Evolutionary conservation across 2,113 vertebrate species (phyloP).

Genomic region (Cyphomyrus discorhynchus): DNA sequence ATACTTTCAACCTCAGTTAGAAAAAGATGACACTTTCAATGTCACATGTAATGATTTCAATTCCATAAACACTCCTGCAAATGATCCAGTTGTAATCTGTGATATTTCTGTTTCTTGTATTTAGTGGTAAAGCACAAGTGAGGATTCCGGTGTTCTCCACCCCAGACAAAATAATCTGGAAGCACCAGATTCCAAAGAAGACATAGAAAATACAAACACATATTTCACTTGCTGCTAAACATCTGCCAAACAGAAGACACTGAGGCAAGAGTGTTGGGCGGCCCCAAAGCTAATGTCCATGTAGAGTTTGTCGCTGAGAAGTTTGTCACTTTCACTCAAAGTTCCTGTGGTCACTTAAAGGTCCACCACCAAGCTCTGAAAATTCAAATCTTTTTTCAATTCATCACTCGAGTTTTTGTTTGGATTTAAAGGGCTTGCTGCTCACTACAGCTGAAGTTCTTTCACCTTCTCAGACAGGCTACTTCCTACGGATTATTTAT

Average conservation of each 20-base stretch:
- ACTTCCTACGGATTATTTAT: background rate
- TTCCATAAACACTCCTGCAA: background rate
- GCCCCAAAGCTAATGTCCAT: background rate
- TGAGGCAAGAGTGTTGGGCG: background rate
- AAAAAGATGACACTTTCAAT: background rate
- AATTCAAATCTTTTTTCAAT: constrained; percentile 27
- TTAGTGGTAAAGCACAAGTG: background rate
- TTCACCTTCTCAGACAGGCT: background rate
- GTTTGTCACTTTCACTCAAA: background rate
- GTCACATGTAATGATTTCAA: background rate
- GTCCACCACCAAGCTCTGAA: constrained; percentile 29
- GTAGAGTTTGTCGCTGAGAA: background rate
- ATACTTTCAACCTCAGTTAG: background rate
- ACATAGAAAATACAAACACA: background rate
- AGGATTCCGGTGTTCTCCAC: background rate
- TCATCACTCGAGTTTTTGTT: background rate
- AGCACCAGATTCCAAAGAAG: background rate
- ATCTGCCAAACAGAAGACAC: background rate
- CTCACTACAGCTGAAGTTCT: background rate
- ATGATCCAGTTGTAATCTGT: background rate
- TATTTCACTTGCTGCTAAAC: background rate
- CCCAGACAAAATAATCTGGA: background rate
- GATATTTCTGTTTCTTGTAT: background rate
- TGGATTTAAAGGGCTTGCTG: background rate
- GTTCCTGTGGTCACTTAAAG: constrained; percentile 17